These are phyloP conservation scores for Netelia virgata DNA, from an alignment of 2,888 invertebrate genomes.

Conservation along the genomic window DNA sequence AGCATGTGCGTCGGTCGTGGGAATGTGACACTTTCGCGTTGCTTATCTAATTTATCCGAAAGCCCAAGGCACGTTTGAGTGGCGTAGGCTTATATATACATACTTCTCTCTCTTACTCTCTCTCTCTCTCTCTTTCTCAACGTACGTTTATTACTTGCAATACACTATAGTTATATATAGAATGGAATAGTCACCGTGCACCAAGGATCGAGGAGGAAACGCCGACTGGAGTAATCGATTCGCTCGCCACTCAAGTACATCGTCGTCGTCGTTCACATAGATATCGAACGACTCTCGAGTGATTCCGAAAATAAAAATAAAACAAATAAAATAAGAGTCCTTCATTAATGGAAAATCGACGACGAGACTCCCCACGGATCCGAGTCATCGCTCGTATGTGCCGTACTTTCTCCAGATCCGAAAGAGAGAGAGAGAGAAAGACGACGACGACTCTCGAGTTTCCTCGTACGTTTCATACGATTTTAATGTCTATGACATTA, in stretches of 20 bases:
- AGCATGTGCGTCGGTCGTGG: conserved; percentile 76
- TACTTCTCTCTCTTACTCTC: conserved; percentile 29
- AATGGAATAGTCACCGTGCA: conserved; percentile 16
- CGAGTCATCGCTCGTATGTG: conserved; percentile 55
- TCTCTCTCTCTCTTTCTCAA: conserved; percentile 47
- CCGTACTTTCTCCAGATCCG: conserved; percentile 57
- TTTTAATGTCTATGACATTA: conserved; percentile 14
- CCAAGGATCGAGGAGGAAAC: conserved; percentile 34
- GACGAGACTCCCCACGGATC: conserved; percentile 2
- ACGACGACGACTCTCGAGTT: conserved; percentile 35
- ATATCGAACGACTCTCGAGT: conserved; percentile 35
- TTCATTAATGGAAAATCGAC: conserved; percentile 56
- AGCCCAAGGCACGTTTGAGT: conserved; percentile 73
- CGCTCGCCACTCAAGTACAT: conserved; percentile 38
- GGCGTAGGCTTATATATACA: conserved; percentile 68
- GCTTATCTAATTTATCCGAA: conserved; percentile 82
- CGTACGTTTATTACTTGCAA: conserved; percentile 41
- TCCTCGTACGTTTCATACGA: conserved; percentile 50
- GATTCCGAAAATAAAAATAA: conserved; percentile 35
- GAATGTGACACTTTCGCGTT: conserved; percentile 82
- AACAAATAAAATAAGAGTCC: conserved; percentile 1
- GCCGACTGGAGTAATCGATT: conserved; percentile 53
- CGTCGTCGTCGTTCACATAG: conserved; percentile 52
- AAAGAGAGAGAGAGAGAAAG: no score
- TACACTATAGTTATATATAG: conserved; percentile 25